Conservation (phyloP, 2,888 invertebrate genomes). For the Eustalomyia histrio region DNA sequence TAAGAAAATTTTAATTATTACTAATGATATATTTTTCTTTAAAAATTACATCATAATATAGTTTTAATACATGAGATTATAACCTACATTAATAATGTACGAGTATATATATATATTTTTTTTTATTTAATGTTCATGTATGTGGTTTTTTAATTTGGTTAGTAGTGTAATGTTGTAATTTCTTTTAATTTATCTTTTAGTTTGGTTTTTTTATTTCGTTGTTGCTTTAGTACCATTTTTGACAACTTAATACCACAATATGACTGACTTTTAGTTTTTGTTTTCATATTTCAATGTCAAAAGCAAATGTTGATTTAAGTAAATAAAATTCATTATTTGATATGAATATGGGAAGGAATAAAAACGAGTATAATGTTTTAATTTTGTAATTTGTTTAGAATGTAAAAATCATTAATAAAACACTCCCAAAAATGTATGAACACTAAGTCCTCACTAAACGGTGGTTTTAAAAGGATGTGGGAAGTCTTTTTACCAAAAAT, state of each 20-base stretch:
- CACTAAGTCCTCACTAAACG: too few relatives aligned
- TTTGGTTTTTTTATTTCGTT: not conserved
- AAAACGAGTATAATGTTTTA: not conserved
- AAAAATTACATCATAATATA: constrained; percentile 17
- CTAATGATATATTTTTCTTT: not conserved
- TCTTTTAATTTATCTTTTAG: constrained; percentile 3
- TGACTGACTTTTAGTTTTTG: not conserved
- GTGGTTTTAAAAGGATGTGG: too few relatives aligned
- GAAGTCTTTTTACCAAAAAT: too few relatives aligned
- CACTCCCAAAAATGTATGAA: not conserved
- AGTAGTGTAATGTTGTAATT: constrained; percentile 7
- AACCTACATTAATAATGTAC: constrained; percentile 8
- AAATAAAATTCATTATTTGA: not conserved
- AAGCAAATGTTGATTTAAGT: not conserved
- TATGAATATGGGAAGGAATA: not conserved
- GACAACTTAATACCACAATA: constrained; percentile 1
- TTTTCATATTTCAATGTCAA: constrained; percentile 2
- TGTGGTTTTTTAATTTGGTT: constrained; percentile 3
- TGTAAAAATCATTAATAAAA: not conserved
- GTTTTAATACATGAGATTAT: constrained; percentile 24
- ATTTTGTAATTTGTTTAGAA: not conserved
- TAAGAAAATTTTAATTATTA: not conserved
- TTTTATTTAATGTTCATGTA: not conserved
- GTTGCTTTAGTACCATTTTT: not conserved
- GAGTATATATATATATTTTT: too few relatives aligned